Conservation (phyloP, 2,113 vertebrate species). For the Oncorhynchus gorbuscha region DNA sequence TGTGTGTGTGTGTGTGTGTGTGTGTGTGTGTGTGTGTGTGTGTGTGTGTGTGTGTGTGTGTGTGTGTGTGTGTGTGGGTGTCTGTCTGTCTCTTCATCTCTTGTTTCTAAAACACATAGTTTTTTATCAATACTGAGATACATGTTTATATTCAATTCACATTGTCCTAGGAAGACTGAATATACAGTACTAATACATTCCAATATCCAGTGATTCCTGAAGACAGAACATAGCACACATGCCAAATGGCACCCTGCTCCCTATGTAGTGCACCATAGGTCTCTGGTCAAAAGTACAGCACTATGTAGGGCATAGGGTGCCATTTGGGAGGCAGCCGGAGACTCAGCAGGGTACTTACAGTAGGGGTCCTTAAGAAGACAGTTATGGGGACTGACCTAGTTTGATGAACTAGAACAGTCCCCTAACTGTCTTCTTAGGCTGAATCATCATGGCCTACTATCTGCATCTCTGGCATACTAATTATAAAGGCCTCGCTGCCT, state of each 20-base stretch:
- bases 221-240: not conserved
- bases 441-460: slow-evolving; percentile 70
- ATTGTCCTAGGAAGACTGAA: too few species aligned
- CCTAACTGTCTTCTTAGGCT: slow-evolving; percentile 57
- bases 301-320: not conserved
- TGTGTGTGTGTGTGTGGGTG: not conserved
- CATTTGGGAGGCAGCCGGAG: slow-evolving; percentile 50
- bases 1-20: slow-evolving; percentile 1
- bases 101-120: not conserved
- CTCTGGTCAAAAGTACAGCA: too few species aligned
- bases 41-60: not conserved
- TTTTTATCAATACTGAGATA: too few species aligned
- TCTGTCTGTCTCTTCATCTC: not conserved
- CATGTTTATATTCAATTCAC: not conserved
- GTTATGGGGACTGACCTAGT: slow-evolving; percentile 74
- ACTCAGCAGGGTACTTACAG: slow-evolving; percentile 62
- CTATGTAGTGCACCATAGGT: too few species aligned
- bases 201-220: not conserved
- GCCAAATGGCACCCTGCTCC: not conserved
- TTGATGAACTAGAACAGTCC: slow-evolving; percentile 74
- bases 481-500: slow-evolving; percentile 60
- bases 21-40: slow-evolving; percentile 6
- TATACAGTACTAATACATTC: not conserved
- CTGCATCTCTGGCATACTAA: slow-evolving; percentile 75
- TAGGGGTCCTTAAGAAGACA: slow-evolving; percentile 65